Evolutionary conservation across 2,113 vertebrate species (phyloP).

Genomic region (Otocyon megalotis): DNA sequence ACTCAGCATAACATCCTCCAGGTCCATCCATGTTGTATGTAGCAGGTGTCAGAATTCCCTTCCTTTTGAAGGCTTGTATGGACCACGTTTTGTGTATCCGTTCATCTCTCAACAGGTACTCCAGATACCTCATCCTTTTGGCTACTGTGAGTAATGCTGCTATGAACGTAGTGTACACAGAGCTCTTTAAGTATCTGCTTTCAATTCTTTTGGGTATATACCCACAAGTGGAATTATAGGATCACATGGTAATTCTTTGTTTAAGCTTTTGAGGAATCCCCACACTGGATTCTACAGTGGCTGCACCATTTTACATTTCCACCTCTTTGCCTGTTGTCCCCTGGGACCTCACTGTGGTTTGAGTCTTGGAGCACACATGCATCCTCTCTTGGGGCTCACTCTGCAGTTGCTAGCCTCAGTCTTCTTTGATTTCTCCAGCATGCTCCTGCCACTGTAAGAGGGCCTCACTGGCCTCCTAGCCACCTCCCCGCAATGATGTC

Average conservation of each 20-base stretch:
- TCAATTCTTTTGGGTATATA: not conserved
- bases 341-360: not conserved
- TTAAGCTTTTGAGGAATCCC: not conserved
- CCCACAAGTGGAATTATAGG: not conserved
- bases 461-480: not conserved
- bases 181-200: not conserved
- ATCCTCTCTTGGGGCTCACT: not conserved
- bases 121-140: not conserved
- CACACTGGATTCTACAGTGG: not conserved
- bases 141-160: not conserved
- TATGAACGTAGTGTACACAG: not conserved
- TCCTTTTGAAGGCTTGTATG: not conserved
- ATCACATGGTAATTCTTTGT: not conserved
- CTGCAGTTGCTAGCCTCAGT: too few relatives aligned
- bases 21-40: not conserved
- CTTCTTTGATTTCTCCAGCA: not conserved
- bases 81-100: not conserved
- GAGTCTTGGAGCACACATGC: not conserved
- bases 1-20: not conserved
- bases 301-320: not conserved
- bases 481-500: not conserved
- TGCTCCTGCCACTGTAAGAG: not conserved
- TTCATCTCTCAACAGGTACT: not conserved
- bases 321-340: not conserved
- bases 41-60: not conserved